Evolutionary conservation across 2,797 vertebrate genomes (phyloP).

Genomic region (Enteromius viviparus): DNA sequence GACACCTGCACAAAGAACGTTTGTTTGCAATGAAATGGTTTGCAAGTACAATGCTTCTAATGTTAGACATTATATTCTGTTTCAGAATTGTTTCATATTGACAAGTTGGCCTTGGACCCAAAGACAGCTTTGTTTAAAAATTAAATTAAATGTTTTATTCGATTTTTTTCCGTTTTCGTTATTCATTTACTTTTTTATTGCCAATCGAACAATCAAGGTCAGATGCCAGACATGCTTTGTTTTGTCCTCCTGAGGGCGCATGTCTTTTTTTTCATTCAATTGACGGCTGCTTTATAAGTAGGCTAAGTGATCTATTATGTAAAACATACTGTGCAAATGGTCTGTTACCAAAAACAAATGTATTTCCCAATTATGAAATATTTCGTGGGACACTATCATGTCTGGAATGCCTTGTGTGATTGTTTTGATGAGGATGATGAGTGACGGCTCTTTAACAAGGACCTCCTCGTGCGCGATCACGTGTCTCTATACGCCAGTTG

Average conservation of each 20-base stretch:
- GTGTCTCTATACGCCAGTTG: conserved; percentile 55
- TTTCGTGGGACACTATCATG: background rate
- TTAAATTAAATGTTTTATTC: conserved; percentile 62
- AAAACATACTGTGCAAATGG: background rate
- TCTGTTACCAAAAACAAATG: background rate
- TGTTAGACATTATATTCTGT: background rate
- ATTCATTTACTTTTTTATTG: background rate
- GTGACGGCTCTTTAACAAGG: conserved; percentile 57
- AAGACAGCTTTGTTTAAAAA: conserved; percentile 7
- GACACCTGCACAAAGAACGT: conserved; percentile 41
- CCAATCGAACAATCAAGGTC: background rate
- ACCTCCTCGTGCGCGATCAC: conserved; percentile 56
- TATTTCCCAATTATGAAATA: background rate
- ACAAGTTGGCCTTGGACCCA: conserved; percentile 12
- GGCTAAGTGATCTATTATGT: background rate
- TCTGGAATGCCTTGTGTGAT: background rate
- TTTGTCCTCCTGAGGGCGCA: conserved; percentile 8
- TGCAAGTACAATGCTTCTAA: conserved; percentile 26
- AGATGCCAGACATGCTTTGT: background rate
- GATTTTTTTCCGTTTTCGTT: background rate
- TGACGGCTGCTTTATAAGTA: background rate
- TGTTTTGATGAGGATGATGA: conserved; percentile 16
- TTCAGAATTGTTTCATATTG: conserved; percentile 1
- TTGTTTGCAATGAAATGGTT: conserved; percentile 5
- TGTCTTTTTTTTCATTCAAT: background rate